Percentiles rank a stretch among this genome's conserved stretches.
These are phyloP conservation scores for Epizoanthus fatuus DNA, from an alignment of 92 coral and sea anemone genomes.

Conservation along the genomic window DNA sequence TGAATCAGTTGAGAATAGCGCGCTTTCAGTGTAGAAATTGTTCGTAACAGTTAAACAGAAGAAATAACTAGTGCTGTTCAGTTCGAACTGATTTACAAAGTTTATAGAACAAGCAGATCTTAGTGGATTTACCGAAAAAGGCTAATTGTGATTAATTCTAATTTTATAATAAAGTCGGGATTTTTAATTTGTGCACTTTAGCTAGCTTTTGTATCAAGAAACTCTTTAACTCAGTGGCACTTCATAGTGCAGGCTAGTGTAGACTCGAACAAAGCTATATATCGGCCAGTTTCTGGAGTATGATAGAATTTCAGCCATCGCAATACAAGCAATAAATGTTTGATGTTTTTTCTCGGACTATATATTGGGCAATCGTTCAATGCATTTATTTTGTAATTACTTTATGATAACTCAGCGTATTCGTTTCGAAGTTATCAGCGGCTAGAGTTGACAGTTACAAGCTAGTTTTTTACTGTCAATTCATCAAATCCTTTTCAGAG, in stretches of 20 bases:
- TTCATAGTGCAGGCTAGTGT: background rate
- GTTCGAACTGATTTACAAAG: no score
- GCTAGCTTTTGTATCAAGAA: conserved; percentile 1
- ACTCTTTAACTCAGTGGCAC: background rate
- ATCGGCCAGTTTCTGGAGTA: background rate
- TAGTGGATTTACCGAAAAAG: background rate
- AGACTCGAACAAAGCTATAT: background rate
- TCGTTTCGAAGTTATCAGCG: no score
- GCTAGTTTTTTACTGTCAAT: no score
- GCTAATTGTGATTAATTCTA: background rate
- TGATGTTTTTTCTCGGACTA: background rate
- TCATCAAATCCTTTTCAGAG: no score
- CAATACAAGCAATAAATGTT: background rate
- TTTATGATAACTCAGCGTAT: no score
- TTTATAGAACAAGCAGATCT: background rate
- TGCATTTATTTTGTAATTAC: background rate
- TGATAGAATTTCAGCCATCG: background rate
- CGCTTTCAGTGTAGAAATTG: background rate
- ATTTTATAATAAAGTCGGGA: background rate
- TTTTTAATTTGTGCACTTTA: background rate
- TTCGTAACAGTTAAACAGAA: background rate
- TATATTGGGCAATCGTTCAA: background rate
- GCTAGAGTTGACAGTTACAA: no score
- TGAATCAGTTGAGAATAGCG: background rate
- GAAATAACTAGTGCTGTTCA: no score